phyloP scores from a whole-genome alignment of 2,888 invertebrate species.

The Barypeithes pellucidus region DNA sequence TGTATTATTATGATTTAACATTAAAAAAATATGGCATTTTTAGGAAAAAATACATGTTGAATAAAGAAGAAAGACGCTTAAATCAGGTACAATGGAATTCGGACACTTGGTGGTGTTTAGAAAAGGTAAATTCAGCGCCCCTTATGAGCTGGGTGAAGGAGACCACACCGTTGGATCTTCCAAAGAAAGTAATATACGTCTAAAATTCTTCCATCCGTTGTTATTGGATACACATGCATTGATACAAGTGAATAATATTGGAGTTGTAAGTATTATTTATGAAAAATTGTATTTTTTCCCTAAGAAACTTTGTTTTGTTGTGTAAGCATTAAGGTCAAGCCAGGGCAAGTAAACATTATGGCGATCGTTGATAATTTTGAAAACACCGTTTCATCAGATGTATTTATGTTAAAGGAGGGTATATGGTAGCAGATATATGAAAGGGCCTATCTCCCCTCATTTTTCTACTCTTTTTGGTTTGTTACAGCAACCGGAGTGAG shows the following conservation, averaged over 20 bases:
- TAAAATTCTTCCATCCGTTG: slow-evolving; percentile 52
- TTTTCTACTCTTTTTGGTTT: too few species aligned
- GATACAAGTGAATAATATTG: slow-evolving; percentile 52
- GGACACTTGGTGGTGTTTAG: slow-evolving; percentile 46
- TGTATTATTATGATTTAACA: not conserved
- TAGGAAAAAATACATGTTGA: slow-evolving; percentile 1
- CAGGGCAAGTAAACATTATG: not conserved
- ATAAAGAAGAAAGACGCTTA: not conserved
- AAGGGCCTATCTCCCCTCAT: too few species aligned
- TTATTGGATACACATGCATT: slow-evolving; percentile 55
- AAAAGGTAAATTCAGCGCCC: slow-evolving; percentile 44
- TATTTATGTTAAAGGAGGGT: too few species aligned
- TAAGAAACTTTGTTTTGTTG: too few species aligned
- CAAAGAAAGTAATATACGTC: slow-evolving; percentile 56
- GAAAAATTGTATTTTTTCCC: slow-evolving; percentile 16
- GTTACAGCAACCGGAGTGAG: too few species aligned
- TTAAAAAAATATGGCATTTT: not conserved
- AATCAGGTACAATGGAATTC: slow-evolving; percentile 2
- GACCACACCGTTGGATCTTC: slow-evolving; percentile 56
- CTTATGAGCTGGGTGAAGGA: slow-evolving; percentile 51
- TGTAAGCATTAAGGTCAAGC: slow-evolving; percentile 1
- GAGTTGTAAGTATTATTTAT: slow-evolving; percentile 56
- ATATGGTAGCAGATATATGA: too few species aligned
- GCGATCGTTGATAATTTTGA: not conserved
- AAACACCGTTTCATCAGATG: too few species aligned